These are phyloP conservation scores for Drosophila meridionalis DNA, from an alignment of 2,888 invertebrate species.

Conservation along the genomic window DNA sequence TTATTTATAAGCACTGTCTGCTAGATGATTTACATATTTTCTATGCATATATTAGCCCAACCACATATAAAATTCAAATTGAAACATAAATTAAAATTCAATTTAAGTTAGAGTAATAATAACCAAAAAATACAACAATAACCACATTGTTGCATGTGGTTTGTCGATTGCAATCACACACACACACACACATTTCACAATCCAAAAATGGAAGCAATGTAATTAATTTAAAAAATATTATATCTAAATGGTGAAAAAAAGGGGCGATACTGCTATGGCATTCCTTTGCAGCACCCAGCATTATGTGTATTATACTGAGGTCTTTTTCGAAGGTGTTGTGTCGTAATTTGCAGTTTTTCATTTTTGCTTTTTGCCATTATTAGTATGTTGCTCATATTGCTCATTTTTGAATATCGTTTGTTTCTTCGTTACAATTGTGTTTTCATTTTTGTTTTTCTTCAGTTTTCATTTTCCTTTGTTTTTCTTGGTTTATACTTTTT, in stretches of 20 bases:
- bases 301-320: constrained; percentile 74
- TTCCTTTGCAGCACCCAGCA: constrained; percentile 74
- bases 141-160: constrained; percentile 3
- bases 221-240: constrained; percentile 10
- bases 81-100: background rate
- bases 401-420: constrained; percentile 66
- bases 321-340: constrained; percentile 80
- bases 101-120: background rate
- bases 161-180: constrained; percentile 1
- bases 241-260: constrained; percentile 52
- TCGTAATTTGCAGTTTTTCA: constrained; percentile 77
- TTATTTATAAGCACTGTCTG: background rate
- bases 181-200: constrained; percentile 10
- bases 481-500: constrained; percentile 62
- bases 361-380: constrained; percentile 72
- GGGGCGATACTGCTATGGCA: constrained; percentile 77
- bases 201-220: background rate
- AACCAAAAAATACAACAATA: background rate
- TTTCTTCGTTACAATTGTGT: constrained; percentile 67
- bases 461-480: constrained; percentile 16
- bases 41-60: background rate
- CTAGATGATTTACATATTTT: background rate
- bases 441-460: constrained; percentile 16
- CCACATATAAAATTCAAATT: background rate
- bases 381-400: constrained; percentile 75